Percentiles rank a stretch among this genome's conserved stretches.
Evolutionary conservation across 1,140 invertebrate genomes (phyloP).

Genomic region (Eriosoma lanigerum): DNA sequence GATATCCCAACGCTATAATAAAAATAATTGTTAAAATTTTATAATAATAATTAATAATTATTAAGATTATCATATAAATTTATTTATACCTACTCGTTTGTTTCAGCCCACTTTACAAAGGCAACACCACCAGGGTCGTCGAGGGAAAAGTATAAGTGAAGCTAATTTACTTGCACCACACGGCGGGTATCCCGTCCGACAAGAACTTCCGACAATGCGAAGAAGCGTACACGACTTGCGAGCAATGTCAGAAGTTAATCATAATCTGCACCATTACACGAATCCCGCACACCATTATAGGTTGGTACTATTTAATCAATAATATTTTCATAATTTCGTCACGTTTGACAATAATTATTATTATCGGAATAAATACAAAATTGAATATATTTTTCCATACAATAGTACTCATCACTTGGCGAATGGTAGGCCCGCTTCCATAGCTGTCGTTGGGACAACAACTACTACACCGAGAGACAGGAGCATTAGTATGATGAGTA

Average conservation of each 20-base stretch:
- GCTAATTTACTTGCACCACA: conserved; percentile 67
- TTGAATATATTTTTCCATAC: too few species aligned
- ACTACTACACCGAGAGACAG: conserved; percentile 42
- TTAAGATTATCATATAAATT: too few species aligned
- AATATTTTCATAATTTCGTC: too few species aligned
- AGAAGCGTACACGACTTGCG: conserved; percentile 57
- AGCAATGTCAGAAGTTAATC: conserved; percentile 53
- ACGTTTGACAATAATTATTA: background rate
- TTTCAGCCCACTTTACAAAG: conserved; percentile 31
- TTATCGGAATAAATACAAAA: too few species aligned
- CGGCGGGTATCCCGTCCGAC: conserved; percentile 29
- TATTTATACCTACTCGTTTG: background rate
- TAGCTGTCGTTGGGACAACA: conserved; percentile 46
- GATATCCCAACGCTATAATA: too few species aligned
- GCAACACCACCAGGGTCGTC: conserved; percentile 29
- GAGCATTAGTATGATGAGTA: conserved; percentile 49
- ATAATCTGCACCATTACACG: conserved; percentile 52
- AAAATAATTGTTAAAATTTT: too few species aligned
- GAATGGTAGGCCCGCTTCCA: conserved; percentile 51
- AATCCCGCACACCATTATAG: conserved; percentile 46
- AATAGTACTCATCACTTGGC: conserved; percentile 45
- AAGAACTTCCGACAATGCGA: conserved; percentile 53
- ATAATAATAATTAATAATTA: too few species aligned
- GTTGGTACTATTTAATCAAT: too few species aligned
- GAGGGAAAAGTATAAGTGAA: conserved; percentile 64